Evolutionary conservation across 2,888 invertebrate species (phyloP), one percentile per base, ranked within the genome.

Genomic region (Apodemia mormo): DNA sequence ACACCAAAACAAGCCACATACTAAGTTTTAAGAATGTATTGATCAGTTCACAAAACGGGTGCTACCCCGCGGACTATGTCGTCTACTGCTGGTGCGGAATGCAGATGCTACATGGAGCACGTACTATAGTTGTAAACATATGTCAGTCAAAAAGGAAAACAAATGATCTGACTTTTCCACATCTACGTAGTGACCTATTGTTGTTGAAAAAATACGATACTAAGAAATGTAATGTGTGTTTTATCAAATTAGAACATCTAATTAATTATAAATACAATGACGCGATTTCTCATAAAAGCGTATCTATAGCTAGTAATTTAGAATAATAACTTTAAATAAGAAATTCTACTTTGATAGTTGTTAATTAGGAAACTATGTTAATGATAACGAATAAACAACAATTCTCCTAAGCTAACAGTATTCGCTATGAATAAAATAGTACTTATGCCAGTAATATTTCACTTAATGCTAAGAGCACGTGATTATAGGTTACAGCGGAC

Each of bases 311-410:
- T n/a, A 58, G 29, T 58, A 58, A 58, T 58, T 58, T 58, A 10
- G 58, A 58, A 58, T 30, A 58, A 58, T 58, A 58, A 58, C 7
- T 45, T 45, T 54, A 8, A 58, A 58, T 58, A 58, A 30, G 9
- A 58, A 58, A 58, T 58, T 58, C 58, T 10, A 58, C 30, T 58
- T 58, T 30, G 30, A 29, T 58, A 30, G 12, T 58, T 30, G 58
- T 58, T 58, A 58, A 58, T 58, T 58, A 6, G 58, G 29, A 58
- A 30, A 58, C 30, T 58, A 58, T 58, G 58, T 12, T 58, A 58
- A 58, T 58, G 30, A 12, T 58, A 29, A 58, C 58, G 58, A 58
- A 22, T 58, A 30, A 58, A 58, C 30, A 45, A 12, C 12, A 12
- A 45, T 58, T 29, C 29, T 58, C 29, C 29, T 29, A 30, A 30